phyloP scores from a whole-genome alignment of 2,797 vertebrate genomes.

The Cephalopachus bancanus region DNA sequence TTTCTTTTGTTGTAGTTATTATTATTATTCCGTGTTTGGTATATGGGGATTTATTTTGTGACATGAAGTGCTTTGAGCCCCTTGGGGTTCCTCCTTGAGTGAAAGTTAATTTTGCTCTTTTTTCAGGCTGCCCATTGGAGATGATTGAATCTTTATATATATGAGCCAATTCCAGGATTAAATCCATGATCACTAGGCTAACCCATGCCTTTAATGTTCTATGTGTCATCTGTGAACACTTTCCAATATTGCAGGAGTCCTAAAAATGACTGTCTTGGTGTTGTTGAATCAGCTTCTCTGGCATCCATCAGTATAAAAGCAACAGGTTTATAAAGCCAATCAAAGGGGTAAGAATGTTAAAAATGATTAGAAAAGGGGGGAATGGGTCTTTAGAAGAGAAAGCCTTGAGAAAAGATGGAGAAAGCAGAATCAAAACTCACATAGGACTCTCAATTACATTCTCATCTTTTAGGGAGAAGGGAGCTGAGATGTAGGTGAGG shows the following conservation, averaged over 20 bases:
- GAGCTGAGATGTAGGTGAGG: background rate
- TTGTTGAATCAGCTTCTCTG: background rate
- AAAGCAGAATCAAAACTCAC: constrained; percentile 8
- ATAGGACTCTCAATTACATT: background rate
- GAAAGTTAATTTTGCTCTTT: background rate
- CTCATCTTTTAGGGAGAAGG: background rate
- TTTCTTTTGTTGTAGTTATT: constrained; percentile 26
- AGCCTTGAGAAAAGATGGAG: constrained; percentile 9
- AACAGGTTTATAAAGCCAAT: constrained; percentile 13
- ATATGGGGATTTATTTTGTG: constrained; percentile 52
- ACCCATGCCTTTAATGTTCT: constrained; percentile 19
- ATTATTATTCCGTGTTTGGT: constrained; percentile 35
- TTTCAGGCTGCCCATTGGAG: background rate
- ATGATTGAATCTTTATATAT: constrained; percentile 42
- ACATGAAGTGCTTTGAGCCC: constrained; percentile 1
- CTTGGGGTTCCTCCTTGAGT: constrained; percentile 39
- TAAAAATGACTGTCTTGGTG: background rate
- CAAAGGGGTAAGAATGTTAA: background rate
- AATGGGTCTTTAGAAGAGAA: background rate
- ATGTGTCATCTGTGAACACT: constrained; percentile 30
- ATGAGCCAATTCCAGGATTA: constrained; percentile 18
- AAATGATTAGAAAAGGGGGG: background rate
- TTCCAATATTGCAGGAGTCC: background rate
- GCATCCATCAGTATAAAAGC: background rate
- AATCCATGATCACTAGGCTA: background rate